Base-by-base conservation (phyloP, 2,113 vertebrate genomes). In the Delphinapterus leucas region DNA sequence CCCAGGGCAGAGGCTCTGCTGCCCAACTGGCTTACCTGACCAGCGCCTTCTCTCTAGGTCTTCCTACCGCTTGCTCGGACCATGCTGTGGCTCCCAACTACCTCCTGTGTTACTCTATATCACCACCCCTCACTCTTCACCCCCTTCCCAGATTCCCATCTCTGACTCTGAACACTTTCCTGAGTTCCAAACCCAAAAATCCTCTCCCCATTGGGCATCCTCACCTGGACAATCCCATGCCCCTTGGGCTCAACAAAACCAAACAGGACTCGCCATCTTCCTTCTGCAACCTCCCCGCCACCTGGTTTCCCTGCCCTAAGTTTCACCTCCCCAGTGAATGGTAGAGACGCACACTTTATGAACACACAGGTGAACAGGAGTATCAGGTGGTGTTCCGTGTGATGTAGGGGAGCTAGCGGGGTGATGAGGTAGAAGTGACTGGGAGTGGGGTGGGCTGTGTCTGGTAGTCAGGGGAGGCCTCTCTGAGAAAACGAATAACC, bases 331-430 rank as follows among this genome's bases (percentile, higher is more conserved):
- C 28, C 3, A 17, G 58, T 10, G 77, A 58, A 8, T 1, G 60
- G 31, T 38, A 77, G 94, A 63, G 65, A 65, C 5, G 3, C n/a
- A 33, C 68, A 58, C 28, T 63, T 47, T 12, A 10, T 6, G 17
- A 44, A n/a, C 49, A 74, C 79, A 1, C 1, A 41, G 47, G 28
- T 0, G 8, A 61, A 4, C 25, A 3, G 0, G 9, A 13, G 12
- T 7, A 13, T 28, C 38, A 26, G 41, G 47, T 9, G 13, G n/a
- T 10, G 18, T 38, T 11, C 38, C 2, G 8, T 12, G 26, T 28
- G 83, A 23, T 2, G 21, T 2, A 7, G 31, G 31, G 49, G 49
- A 47, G 53, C 31, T 10, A 33, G 71, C 0, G 28, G 23, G 67
- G 6, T 18, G 1, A 44, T 1, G 10, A 31, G 49, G 10, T 28